phyloP scores from a whole-genome alignment of 2,888 invertebrate genomes.

The Drosophila anomelani region DNA sequence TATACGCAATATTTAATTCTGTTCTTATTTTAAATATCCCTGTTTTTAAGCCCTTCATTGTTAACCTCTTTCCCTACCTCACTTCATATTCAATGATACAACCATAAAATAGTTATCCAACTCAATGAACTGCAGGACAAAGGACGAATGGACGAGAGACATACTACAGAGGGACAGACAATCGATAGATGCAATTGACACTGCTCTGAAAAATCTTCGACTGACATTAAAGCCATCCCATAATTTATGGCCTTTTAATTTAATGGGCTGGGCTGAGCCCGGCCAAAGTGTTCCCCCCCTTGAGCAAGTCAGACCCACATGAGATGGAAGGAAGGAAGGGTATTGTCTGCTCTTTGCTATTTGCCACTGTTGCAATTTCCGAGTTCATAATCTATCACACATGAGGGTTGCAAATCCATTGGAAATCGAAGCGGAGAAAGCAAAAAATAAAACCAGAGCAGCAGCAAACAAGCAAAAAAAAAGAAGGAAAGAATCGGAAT shows the following conservation, averaged over 20 bases:
- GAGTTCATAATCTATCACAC: slow-evolving; percentile 66
- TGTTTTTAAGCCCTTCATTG: background rate
- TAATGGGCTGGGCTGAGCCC: slow-evolving; percentile 82
- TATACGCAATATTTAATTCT: too few species aligned
- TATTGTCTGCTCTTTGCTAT: slow-evolving; percentile 39
- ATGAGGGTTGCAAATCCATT: slow-evolving; percentile 67
- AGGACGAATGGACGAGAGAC: slow-evolving; percentile 12
- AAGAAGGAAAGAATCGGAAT: slow-evolving; percentile 30
- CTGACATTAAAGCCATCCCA: slow-evolving; percentile 78
- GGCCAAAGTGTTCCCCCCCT: slow-evolving; percentile 61
- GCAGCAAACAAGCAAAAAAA: slow-evolving; percentile 5
- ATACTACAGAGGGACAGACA: slow-evolving; percentile 25
- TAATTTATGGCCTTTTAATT: slow-evolving; percentile 85
- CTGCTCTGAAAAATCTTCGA: slow-evolving; percentile 70
- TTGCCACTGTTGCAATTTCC: slow-evolving; percentile 68
- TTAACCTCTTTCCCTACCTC: background rate
- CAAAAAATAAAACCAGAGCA: slow-evolving; percentile 29
- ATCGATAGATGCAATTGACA: slow-evolving; percentile 72
- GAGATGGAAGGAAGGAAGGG: slow-evolving; percentile 55
- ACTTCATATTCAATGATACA: slow-evolving; percentile 52
- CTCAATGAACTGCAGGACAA: slow-evolving; percentile 59
- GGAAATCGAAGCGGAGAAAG: slow-evolving; percentile 17
- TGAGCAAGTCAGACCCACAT: slow-evolving; percentile 61
- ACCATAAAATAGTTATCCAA: slow-evolving; percentile 66
- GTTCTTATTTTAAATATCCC: too few species aligned